A percentile compares a stretch with the other conserved stretches of the same genome.
Evolutionary conservation across 1,140 invertebrate species (phyloP).

Genomic region (Dysdera silvatica): DNA sequence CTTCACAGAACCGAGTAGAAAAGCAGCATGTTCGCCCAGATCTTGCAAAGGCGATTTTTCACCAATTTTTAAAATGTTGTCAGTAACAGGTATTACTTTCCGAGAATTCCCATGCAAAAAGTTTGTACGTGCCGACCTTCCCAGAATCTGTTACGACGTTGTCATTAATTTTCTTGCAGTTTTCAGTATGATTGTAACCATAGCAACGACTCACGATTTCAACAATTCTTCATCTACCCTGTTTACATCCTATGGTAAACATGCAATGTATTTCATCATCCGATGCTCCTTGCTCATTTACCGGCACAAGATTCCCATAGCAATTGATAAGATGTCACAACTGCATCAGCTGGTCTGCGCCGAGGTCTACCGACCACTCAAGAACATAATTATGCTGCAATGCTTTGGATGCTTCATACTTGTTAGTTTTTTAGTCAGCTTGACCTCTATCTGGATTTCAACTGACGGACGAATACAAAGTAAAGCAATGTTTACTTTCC

Average conservation of each 20-base stretch:
- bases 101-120: too few relatives aligned
- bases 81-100: too few relatives aligned
- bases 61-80: too few relatives aligned
- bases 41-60: too few relatives aligned
- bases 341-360: neutral
- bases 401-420: neutral
- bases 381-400: slow-evolving; percentile 3
- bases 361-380: slow-evolving; percentile 7
- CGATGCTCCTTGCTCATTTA: neutral
- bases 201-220: slow-evolving; percentile 8
- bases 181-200: neutral
- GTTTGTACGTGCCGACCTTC: too few relatives aligned
- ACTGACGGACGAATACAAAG: neutral
- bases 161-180: neutral
- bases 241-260: slow-evolving; percentile 10
- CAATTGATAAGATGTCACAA: slow-evolving; percentile 3
- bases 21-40: too few relatives aligned
- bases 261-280: slow-evolving; percentile 1
- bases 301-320: slow-evolving; percentile 4
- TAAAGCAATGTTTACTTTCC: neutral
- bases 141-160: too few relatives aligned
- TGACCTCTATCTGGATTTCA: neutral
- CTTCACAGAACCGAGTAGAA: too few relatives aligned
- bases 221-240: neutral
- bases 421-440: neutral